Evolutionary conservation across 1,140 invertebrate species (phyloP), one percentile per base, ranked within the genome.

Genomic region (Eufriesea mexicana): DNA sequence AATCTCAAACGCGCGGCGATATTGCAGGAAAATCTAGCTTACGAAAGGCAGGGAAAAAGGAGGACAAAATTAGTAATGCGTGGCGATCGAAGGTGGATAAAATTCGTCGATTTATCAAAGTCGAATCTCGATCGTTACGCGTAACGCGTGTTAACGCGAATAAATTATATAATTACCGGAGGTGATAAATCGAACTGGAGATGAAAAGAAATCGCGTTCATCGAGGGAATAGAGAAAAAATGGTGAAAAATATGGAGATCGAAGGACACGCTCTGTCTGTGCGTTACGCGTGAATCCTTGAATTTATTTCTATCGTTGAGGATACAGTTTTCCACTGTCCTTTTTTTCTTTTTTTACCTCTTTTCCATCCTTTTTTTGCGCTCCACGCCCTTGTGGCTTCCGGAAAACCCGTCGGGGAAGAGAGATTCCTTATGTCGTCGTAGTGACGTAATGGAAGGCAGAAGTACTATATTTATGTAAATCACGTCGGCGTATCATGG

Each of bases 381-480:
- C 28, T 45, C 45, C 35, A 35, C 68, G 68, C 47, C 35, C 78
- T 72, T 51, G 67, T 16, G 78, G 78, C 59, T 73, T 80, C 54
- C 25, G 68, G 78, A 42, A 23, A 62, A 20, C 35, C 35, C 12
- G 47, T 18, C 42, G 12, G 42, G 42, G 7, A 61, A 23, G 23
- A 68, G 35, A 68, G 74, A 76, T 76, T 76, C 74, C 74, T 76
- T 76, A 76, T 23, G 61, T 64, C 74, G 74, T 64, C 59, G 28
- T 28, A 45, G 76, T 79, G 76, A 68, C 66, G 54, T 79, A 79
- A 79, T 49, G 64, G 64, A n/a, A 79, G 49, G 28, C 49, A 64
- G 18, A 18, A 45, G 70, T 74, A 74, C 73, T 80, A 74, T 74
- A 80, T 74, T 80, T 80, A 80, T 80, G 79, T 74, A 80, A 80